phyloP scores from a whole-genome alignment of 2,888 invertebrate species.

The Archips crataeganus region DNA sequence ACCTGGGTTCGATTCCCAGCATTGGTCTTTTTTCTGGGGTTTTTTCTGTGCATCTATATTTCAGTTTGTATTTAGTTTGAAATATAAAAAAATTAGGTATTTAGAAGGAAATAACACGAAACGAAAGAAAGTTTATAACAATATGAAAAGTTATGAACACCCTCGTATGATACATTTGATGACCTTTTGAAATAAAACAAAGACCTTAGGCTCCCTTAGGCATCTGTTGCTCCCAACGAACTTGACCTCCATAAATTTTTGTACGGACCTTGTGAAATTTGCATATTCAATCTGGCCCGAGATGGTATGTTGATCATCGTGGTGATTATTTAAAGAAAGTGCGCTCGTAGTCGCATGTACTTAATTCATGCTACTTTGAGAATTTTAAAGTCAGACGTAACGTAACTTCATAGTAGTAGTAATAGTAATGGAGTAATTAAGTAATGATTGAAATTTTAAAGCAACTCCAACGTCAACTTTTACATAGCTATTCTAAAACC shows the following conservation, averaged over 20 bases:
- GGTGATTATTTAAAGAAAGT: conserved; percentile 35
- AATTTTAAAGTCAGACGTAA: background rate
- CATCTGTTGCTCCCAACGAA: conserved; percentile 36
- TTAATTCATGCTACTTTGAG: conserved; percentile 10
- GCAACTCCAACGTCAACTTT: background rate
- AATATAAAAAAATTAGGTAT: too few species aligned
- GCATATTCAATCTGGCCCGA: conserved; percentile 29
- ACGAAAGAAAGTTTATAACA: background rate
- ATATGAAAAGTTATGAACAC: background rate
- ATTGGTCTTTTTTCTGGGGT: too few species aligned
- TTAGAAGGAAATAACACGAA: background rate
- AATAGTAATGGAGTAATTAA: conserved; percentile 1
- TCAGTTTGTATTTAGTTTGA: too few species aligned
- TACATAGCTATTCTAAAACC: background rate
- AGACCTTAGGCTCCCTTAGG: conserved; percentile 4
- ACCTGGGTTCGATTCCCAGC: too few species aligned
- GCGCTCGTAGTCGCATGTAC: conserved; percentile 7
- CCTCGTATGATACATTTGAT: background rate
- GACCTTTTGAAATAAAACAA: background rate
- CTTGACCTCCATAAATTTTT: conserved; percentile 36
- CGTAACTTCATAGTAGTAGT: background rate
- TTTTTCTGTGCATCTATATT: too few species aligned
- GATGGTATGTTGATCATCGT: conserved; percentile 27
- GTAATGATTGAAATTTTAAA: background rate
- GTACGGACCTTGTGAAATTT: conserved; percentile 31